phyloP scores from a whole-genome alignment of 2,888 invertebrate genomes.

The Blera fallax region DNA sequence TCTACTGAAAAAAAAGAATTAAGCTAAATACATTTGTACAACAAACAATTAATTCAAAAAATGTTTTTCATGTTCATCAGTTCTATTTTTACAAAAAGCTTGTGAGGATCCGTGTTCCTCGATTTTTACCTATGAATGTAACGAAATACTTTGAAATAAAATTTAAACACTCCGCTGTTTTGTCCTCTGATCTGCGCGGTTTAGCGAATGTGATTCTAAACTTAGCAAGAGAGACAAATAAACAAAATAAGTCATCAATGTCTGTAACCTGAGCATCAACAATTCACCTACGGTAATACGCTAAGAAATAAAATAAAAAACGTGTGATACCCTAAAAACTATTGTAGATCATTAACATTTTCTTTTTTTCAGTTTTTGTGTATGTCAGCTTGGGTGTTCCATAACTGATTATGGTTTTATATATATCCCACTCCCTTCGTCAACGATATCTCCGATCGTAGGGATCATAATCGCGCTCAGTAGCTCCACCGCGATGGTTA shows the following conservation, averaged over 20 bases:
- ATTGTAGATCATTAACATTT: constrained; percentile 38
- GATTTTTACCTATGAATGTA: constrained; percentile 40
- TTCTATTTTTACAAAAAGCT: constrained; percentile 60
- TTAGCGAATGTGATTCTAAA: constrained; percentile 30
- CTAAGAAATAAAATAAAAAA: constrained; percentile 40
- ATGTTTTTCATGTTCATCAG: constrained; percentile 28
- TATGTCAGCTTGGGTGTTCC: not conserved
- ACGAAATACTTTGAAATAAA: constrained; percentile 26
- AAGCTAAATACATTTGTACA: not conserved
- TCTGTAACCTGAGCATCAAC: constrained; percentile 67
- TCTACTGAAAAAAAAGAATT: too few relatives aligned
- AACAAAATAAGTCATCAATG: constrained; percentile 38
- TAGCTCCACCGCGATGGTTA: constrained; percentile 37
- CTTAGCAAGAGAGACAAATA: constrained; percentile 37
- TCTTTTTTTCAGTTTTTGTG: not conserved
- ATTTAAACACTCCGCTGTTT: constrained; percentile 9
- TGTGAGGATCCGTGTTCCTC: constrained; percentile 12
- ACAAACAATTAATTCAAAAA: not conserved
- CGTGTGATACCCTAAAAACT: constrained; percentile 42
- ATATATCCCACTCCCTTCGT: not conserved
- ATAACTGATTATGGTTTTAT: constrained; percentile 12
- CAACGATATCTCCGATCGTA: constrained; percentile 60
- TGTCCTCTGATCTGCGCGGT: constrained; percentile 1
- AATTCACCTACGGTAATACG: constrained; percentile 59
- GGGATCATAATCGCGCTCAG: constrained; percentile 46